Base-by-base conservation (phyloP, 2,888 invertebrate genomes). In the Cistogaster globosa region DNA sequence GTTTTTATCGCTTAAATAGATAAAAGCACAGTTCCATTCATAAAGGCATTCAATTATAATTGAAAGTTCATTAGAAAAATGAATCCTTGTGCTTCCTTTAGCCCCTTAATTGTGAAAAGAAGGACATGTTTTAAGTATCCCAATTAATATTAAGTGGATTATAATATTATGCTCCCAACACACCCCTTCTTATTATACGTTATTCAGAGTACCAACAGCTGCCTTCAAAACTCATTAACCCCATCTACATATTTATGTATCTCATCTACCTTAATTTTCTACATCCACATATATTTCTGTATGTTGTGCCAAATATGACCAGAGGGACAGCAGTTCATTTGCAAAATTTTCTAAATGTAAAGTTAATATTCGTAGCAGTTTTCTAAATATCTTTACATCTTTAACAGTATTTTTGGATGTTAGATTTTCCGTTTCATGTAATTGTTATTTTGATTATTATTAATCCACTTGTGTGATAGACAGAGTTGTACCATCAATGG, bases 81-180 rank as follows among this genome's bases (percentile, higher is more conserved):
- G 74, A 45, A 72, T 51, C 51, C 11, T 42, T 69, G 48, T 45
- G 53, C 18, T n/a, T 45, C 45, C 42, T 53, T 63, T 42, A 14
- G 51, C 6, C 12, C 38, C 7, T 45, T n/a, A 18, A n/a, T 79
- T 69, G 69, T 83, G 84, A 57, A 84, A 77, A 77, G 60, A 53
- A 84, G 84, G 86, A 84, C 86, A 87, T 85, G 86, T 86, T 87
- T 87, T 90, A 90, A 90, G 90, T 90, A 90, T 87, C 87, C 88
- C 90, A 90, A 91, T 91, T 91, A 91, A 91, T 91, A 90, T 90
- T 90, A 90, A 90, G 90, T 91, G 91, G 91, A 90, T 91, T 91
- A 90, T 89, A 89, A 91, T 91, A 90, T 91, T 90, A 91, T 90
- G 90, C 89, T 62, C 89, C 90, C 87, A 75, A 60, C 71, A 75